Evolutionary conservation across 2,888 invertebrate species (phyloP).

Genomic region (Mystacides longicornis): DNA sequence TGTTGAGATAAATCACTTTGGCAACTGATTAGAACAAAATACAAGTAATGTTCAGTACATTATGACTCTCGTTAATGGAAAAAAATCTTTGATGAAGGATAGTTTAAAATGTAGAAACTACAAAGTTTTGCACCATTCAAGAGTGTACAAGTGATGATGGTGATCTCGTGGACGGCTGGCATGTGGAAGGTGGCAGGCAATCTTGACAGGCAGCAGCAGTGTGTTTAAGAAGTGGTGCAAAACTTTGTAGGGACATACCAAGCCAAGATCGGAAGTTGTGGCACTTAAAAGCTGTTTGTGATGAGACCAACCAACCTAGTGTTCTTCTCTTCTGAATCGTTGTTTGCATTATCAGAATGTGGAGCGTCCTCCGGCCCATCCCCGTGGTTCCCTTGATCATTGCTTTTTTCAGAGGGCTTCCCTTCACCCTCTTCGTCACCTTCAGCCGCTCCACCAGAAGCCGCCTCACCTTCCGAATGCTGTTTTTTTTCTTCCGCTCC

Average conservation of each 20-base stretch:
- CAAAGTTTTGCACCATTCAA: constrained; percentile 49
- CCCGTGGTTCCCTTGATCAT: constrained; percentile 20
- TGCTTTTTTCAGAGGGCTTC: constrained; percentile 32
- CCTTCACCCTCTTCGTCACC: constrained; percentile 41
- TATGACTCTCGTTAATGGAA: too few relatives aligned
- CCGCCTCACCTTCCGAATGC: constrained; percentile 39
- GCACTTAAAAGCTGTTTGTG: not conserved
- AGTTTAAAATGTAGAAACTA: constrained; percentile 24
- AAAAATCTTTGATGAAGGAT: not conserved
- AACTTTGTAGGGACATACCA: constrained; percentile 22
- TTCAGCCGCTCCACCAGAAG: constrained; percentile 31
- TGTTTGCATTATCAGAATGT: constrained; percentile 7
- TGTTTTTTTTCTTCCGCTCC: constrained; percentile 35
- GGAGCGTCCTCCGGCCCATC: constrained; percentile 16
- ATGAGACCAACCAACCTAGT: constrained; percentile 22
- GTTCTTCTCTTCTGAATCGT: constrained; percentile 25
- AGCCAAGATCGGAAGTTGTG: not conserved
- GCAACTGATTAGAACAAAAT: too few relatives aligned
- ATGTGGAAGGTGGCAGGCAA: not conserved
- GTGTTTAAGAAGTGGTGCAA: constrained; percentile 20
- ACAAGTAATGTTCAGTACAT: too few relatives aligned
- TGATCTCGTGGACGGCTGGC: not conserved
- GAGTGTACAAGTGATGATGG: not conserved
- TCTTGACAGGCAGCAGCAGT: constrained; percentile 3
- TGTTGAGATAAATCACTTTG: too few relatives aligned